Base-by-base conservation (phyloP, 2,797 vertebrate genomes). In the Siniperca obscura region DNA sequence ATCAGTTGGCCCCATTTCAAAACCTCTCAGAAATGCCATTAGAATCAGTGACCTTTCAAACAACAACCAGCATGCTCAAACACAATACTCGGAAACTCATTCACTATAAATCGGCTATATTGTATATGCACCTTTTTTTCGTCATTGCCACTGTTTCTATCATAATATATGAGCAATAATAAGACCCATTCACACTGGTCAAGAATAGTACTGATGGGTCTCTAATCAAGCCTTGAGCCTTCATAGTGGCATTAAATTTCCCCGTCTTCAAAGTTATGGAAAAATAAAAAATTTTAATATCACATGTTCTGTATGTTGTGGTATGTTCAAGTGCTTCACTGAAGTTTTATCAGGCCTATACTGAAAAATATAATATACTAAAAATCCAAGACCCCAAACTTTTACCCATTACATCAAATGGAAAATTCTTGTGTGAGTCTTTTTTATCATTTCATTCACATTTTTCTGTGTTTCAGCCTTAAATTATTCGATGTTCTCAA, bases 41-140 rank as follows among this genome's bases (percentile, higher is more conserved):
- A 86, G 82, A 94, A 74, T 72, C 91, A 90, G 83, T 94, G 93
- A 94, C 94, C 93, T 94, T 95, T 94, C 38, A 74, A 84, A 87
- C 79, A 80, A 78, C 70, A 87, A 87, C 25, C 87, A 60, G 74
- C 46, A 27, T 22, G 71, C 74, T 90, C 56, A 79, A 74, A 88
- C 75, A 89, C 79, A 80, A 85, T 34, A 46, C 52, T 66, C 22
- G 5, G 16, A 60, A 70, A 73, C 50, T 34, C 36, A 57, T 80
- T 81, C 59, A 50, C 67, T 80, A 36, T 56, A 48, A 52, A 66
- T 57, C 30, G 21, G 12, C 60, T 65, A 4, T 66, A 70, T 36
- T 82, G 11, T 62, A 13, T 67, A 77, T 56, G 55, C n/a, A 60
- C 22, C 13, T 66, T 81, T 78, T 70, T 30, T 17, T 19, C 17